Conservation (phyloP, 2,797 vertebrate species). For the Eulemur rubriventer region DNA sequence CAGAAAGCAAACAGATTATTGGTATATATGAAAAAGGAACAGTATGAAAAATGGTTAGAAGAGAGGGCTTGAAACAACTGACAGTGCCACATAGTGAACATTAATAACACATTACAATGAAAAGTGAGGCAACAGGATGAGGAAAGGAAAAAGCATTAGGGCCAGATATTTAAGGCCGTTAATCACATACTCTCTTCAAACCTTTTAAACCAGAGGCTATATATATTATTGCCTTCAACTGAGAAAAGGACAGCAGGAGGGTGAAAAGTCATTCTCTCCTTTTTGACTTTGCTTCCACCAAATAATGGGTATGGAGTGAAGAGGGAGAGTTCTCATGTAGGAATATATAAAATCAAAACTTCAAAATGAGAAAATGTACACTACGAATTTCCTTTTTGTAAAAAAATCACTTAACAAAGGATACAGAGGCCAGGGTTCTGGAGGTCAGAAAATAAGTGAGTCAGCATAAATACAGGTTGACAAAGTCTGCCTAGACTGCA, state of each 20-base stretch:
- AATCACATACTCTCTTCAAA: not conserved
- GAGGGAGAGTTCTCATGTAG: not conserved
- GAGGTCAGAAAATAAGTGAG: not conserved
- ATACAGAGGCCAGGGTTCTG: not conserved
- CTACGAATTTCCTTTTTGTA: not conserved
- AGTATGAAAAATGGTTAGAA: not conserved
- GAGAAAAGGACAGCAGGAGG: not conserved
- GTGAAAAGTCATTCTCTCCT: not conserved
- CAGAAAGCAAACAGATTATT: slow-evolving; percentile 3
- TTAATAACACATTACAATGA: not conserved
- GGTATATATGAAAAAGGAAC: not conserved
- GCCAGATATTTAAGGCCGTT: slow-evolving; percentile 4
- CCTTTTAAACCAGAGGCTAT: not conserved
- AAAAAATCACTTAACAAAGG: not conserved
- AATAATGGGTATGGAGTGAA: not conserved
- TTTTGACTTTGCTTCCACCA: slow-evolving; percentile 11
- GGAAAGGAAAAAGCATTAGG: not conserved
- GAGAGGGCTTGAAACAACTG: not conserved
- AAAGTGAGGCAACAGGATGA: not conserved
- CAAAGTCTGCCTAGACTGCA: not conserved
- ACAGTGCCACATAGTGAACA: not conserved
- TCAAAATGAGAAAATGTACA: slow-evolving; percentile 34
- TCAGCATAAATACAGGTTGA: not conserved
- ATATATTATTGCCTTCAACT: not conserved
- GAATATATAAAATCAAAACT: slow-evolving; percentile 14